phyloP scores from a whole-genome alignment of 2,888 invertebrate genomes.

The Eupsilia transversa region DNA sequence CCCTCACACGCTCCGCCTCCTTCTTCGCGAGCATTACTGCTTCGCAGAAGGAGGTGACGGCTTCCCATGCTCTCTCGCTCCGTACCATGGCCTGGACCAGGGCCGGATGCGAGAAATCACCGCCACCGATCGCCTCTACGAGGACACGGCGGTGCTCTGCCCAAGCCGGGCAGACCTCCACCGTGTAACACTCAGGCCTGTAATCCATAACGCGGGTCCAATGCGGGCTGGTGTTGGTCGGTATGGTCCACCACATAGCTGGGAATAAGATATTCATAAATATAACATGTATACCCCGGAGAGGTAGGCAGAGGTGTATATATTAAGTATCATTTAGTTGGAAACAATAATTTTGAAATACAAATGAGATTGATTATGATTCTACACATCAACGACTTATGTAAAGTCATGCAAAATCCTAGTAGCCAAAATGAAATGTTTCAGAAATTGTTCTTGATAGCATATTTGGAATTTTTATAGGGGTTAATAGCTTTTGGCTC shows the following conservation, averaged over 20 bases:
- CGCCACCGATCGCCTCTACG: too few species aligned
- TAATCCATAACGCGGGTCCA: background rate
- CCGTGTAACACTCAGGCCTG: background rate
- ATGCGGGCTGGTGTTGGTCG: background rate
- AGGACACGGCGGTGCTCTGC: too few species aligned
- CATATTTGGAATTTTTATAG: constrained; percentile 37
- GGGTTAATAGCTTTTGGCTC: constrained; percentile 28
- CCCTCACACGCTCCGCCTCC: too few species aligned
- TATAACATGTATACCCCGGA: too few species aligned
- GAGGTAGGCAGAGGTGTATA: too few species aligned
- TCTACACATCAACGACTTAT: background rate
- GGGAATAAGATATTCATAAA: background rate
- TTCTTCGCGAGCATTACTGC: too few species aligned
- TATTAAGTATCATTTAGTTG: background rate
- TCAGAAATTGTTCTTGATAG: constrained; percentile 16
- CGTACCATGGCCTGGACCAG: too few species aligned
- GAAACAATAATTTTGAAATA: background rate
- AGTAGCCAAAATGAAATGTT: constrained; percentile 13
- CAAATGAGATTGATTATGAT: background rate
- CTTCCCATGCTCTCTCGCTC: too few species aligned
- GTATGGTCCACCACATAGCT: background rate
- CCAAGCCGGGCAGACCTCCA: too few species aligned
- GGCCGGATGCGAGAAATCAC: too few species aligned
- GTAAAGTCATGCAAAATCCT: constrained; percentile 2
- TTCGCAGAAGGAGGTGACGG: too few species aligned